A percentile compares a stretch with the other conserved stretches of the same genome.
These are phyloP conservation scores for Myoxocephalus aenaeus DNA, from an alignment of 2,797 vertebrate genomes.

Conservation along the genomic window DNA sequence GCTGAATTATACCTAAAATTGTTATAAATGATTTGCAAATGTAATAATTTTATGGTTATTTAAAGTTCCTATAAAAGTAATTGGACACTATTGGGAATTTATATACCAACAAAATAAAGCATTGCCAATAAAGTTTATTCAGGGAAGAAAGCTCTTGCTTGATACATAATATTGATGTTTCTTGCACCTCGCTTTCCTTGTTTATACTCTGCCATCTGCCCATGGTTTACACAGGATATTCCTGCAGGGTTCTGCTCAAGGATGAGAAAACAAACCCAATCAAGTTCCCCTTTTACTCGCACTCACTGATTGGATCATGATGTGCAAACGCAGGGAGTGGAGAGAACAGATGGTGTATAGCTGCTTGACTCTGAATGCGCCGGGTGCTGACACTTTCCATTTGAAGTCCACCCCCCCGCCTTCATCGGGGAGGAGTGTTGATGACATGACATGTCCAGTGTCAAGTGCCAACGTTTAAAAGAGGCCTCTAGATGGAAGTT, in stretches of 20 bases:
- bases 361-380: constrained; percentile 29
- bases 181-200: background rate
- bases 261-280: constrained; percentile 47
- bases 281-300: constrained; percentile 2
- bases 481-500: constrained; percentile 63
- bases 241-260: constrained; percentile 16
- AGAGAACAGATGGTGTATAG: constrained; percentile 55
- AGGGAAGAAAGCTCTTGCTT: background rate
- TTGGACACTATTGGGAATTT: background rate
- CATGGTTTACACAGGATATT: constrained; percentile 16
- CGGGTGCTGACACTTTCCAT: constrained; percentile 50
- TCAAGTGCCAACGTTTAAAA: constrained; percentile 42
- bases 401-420: background rate
- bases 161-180: background rate
- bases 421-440: constrained; percentile 35
- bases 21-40: background rate
- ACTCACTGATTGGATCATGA: constrained; percentile 38
- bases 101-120: background rate
- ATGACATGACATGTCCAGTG: constrained; percentile 54
- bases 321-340: constrained; percentile 11
- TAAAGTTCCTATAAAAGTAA: background rate
- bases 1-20: background rate
- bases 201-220: constrained; percentile 13
- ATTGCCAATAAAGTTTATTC: background rate
- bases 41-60: background rate